A percentile compares a stretch with the other conserved stretches of the same genome.
Conservation (phyloP, 1,140 invertebrate genomes). For the Theocolax elegans region DNA sequence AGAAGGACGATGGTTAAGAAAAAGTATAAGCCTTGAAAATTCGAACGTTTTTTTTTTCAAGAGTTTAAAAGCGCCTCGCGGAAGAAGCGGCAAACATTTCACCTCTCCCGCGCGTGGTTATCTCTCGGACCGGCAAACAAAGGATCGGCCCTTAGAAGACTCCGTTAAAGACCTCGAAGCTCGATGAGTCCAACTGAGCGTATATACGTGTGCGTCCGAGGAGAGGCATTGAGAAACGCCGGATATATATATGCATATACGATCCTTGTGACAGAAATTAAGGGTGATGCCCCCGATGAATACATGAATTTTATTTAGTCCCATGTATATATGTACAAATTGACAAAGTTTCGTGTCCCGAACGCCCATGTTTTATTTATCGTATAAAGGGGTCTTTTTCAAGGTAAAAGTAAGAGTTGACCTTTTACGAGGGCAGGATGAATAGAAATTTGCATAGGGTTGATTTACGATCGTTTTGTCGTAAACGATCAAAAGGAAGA, state of each 20-base stretch:
- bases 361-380: constrained; percentile 23
- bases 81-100: constrained; percentile 19
- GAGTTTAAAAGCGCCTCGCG: constrained; percentile 25
- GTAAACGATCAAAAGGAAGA: no score
- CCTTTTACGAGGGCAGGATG: neutral
- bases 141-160: constrained; percentile 38
- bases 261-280: constrained; percentile 4
- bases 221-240: neutral
- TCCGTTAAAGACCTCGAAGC: no score
- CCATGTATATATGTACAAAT: neutral
- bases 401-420: constrained; percentile 7
- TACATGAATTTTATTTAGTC: constrained; percentile 14
- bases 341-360: neutral
- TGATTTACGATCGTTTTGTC: neutral
- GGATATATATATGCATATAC: neutral
- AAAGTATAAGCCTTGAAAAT: neutral
- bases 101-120: neutral
- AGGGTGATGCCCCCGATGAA: constrained; percentile 1
- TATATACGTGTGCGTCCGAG: neutral
- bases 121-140: constrained; percentile 37
- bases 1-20: neutral
- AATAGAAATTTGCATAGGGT: constrained; percentile 7
- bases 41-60: constrained; percentile 4
- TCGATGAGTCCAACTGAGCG: no score
- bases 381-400: neutral